Evolutionary conservation across 2,113 vertebrate species (phyloP).

Genomic region (Heterotis niloticus): DNA sequence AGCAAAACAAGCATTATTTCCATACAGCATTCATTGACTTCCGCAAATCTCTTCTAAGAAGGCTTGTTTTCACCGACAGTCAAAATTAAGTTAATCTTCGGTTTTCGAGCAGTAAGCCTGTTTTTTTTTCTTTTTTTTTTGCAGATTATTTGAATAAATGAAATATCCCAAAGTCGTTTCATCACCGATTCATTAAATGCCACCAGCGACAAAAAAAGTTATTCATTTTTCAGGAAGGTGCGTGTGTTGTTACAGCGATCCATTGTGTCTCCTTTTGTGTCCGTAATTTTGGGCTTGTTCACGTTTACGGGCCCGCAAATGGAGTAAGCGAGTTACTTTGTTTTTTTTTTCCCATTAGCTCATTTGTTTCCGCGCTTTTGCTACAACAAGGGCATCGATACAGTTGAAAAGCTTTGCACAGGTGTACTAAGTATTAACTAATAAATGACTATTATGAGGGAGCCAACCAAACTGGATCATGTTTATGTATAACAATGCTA

Average conservation of each 20-base stretch:
- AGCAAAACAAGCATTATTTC: conserved; percentile 22
- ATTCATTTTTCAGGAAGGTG: background rate
- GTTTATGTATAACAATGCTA: background rate
- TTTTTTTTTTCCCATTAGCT: background rate
- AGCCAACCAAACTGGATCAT: background rate
- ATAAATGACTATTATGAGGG: background rate
- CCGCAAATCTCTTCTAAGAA: background rate
- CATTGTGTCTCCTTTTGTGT: too few relatives aligned
- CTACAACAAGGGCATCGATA: background rate
- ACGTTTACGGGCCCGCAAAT: too few relatives aligned
- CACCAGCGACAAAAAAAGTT: background rate
- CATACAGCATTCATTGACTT: conserved; percentile 1
- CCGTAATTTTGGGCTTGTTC: too few relatives aligned
- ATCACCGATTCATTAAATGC: background rate
- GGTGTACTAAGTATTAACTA: background rate
- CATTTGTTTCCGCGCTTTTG: background rate
- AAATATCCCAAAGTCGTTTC: background rate
- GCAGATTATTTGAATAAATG: conserved; percentile 7
- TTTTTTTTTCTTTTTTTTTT: too few relatives aligned
- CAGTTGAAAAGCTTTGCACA: background rate
- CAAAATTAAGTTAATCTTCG: background rate
- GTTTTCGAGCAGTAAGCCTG: background rate
- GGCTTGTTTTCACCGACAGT: conserved; percentile 10
- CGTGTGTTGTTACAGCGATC: too few relatives aligned
- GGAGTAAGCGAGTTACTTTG: too few relatives aligned